Evolutionary conservation across 2,888 invertebrate genomes (phyloP).

Genomic region (Vanessa cardui): DNA sequence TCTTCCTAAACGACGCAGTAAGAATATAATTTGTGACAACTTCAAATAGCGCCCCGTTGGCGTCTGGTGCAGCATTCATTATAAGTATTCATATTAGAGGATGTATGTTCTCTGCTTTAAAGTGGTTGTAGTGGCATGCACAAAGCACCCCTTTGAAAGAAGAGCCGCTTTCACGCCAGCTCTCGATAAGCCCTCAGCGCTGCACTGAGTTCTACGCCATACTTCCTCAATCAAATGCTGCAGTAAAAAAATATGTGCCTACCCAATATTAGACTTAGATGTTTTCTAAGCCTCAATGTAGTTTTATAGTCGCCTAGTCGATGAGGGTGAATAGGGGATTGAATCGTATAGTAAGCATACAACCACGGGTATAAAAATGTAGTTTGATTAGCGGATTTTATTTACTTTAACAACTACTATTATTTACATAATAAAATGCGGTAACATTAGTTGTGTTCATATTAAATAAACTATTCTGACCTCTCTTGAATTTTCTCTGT

Average conservation of each 20-base stretch:
- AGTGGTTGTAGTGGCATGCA: conserved; percentile 67
- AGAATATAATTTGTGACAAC: conserved; percentile 36
- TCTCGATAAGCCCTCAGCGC: conserved; percentile 68
- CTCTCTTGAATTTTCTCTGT: conserved; percentile 15
- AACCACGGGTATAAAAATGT: neutral
- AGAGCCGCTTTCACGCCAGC: conserved; percentile 66
- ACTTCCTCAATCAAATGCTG: conserved; percentile 38
- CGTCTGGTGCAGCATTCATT: conserved; percentile 49
- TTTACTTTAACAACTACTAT: neutral
- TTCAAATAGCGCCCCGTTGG: conserved; percentile 35
- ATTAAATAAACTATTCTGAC: too few species aligned
- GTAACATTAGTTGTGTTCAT: too few species aligned
- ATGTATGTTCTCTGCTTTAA: conserved; percentile 55
- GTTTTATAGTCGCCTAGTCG: conserved; percentile 3
- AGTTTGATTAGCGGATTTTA: neutral
- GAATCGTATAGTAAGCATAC: neutral
- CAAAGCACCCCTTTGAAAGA: conserved; percentile 73
- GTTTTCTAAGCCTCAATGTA: conserved; percentile 9
- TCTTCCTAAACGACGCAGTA: conserved; percentile 15
- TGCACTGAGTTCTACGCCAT: conserved; percentile 35
- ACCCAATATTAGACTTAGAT: conserved; percentile 18
- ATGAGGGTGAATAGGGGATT: neutral
- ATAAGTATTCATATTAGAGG: conserved; percentile 52
- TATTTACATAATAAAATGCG: too few species aligned
- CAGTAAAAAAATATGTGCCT: conserved; percentile 28